A percentile compares a stretch with the other conserved stretches of the same genome.
Evolutionary conservation across 2,888 invertebrate genomes (phyloP).

Genomic region (Volucella inanis): DNA sequence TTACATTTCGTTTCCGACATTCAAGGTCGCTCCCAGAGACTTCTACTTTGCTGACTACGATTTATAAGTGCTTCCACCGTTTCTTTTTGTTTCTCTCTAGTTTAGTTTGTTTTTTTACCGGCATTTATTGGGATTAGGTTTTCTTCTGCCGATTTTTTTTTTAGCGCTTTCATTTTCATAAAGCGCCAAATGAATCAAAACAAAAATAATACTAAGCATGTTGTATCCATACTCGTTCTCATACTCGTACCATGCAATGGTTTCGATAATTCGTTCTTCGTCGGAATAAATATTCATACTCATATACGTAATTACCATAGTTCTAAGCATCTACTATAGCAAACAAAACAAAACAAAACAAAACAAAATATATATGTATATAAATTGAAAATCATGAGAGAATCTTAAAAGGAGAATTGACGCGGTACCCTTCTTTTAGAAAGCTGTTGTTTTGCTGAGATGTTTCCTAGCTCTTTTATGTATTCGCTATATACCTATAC

Average conservation of each 20-base stretch:
- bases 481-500: too few relatives aligned
- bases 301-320: too few relatives aligned
- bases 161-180: conserved; percentile 13
- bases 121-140: neutral
- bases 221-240: neutral
- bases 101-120: conserved; percentile 19
- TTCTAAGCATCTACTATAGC: neutral
- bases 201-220: conserved; percentile 5
- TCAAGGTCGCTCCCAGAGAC: conserved; percentile 27
- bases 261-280: too few relatives aligned
- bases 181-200: conserved; percentile 16
- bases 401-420: too few relatives aligned
- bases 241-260: conserved; percentile 17
- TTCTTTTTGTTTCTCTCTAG: neutral
- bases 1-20: conserved; percentile 29
- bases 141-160: neutral
- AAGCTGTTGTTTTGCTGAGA: too few relatives aligned
- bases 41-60: neutral
- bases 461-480: too few relatives aligned
- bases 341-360: neutral
- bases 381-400: too few relatives aligned
- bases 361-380: too few relatives aligned
- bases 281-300: too few relatives aligned
- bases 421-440: too few relatives aligned
- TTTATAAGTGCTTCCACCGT: neutral